Evolutionary conservation across 2,888 invertebrate genomes (phyloP).

Genomic region (Leptopilina syphax): DNA sequence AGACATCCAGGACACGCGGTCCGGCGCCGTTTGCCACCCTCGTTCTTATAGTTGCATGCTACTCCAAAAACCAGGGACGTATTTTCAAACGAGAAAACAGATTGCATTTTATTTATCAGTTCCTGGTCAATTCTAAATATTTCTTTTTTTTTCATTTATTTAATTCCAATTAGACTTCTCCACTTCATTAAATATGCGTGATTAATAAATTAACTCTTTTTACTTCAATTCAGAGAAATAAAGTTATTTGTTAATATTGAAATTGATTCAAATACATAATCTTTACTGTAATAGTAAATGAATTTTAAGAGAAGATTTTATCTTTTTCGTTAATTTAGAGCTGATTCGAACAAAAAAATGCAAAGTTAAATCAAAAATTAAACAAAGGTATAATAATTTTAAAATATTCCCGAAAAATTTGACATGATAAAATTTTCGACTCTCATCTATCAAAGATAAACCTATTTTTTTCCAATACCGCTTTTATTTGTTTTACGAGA

Average conservation of each 20-base stretch:
- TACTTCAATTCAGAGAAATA: too few relatives aligned
- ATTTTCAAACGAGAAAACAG: slow-evolving; percentile 17
- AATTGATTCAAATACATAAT: too few relatives aligned
- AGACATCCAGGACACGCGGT: slow-evolving; percentile 75
- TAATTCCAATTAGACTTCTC: too few relatives aligned
- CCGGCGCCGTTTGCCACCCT: slow-evolving; percentile 72
- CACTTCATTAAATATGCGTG: too few relatives aligned
- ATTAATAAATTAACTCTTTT: too few relatives aligned
- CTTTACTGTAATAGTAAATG: too few relatives aligned
- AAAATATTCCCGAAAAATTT: neutral
- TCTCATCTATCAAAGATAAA: slow-evolving; percentile 12
- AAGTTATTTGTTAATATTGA: too few relatives aligned
- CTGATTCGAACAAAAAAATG: too few relatives aligned
- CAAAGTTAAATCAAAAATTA: too few relatives aligned
- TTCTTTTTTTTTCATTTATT: neutral
- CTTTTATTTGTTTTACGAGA: neutral
- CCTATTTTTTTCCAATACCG: neutral
- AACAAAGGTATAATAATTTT: too few relatives aligned
- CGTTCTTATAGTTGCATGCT: slow-evolving; percentile 57
- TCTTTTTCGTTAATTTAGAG: too few relatives aligned
- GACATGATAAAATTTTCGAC: neutral
- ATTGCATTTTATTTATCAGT: slow-evolving; percentile 1
- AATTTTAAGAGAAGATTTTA: too few relatives aligned
- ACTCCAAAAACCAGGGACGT: slow-evolving; percentile 39
- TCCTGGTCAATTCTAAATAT: neutral